Conservation (phyloP, 2,888 invertebrate genomes). For the Meliscaeva auricollis region DNA sequence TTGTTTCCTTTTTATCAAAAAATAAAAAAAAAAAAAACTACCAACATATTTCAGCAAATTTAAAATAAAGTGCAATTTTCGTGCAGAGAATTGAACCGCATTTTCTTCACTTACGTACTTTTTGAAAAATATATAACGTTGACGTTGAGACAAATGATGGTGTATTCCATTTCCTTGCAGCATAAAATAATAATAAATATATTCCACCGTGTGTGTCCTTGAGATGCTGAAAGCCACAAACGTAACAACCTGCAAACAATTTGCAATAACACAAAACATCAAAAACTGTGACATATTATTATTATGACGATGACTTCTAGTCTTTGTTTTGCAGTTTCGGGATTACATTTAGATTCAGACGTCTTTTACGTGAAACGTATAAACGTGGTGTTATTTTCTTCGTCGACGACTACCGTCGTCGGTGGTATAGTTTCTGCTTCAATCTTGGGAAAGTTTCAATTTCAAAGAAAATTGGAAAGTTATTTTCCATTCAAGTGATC, state of each 20-base stretch:
- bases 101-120: constrained; percentile 23
- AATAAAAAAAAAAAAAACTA: constrained; percentile 9
- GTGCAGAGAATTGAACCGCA: constrained; percentile 52
- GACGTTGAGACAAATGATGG: constrained; percentile 19
- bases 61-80: constrained; percentile 69
- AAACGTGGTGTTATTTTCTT: not conserved
- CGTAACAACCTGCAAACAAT: constrained; percentile 54
- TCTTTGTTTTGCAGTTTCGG: constrained; percentile 49
- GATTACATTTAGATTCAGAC: constrained; percentile 50
- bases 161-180: not conserved
- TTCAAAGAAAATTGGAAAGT: constrained; percentile 62
- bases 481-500: constrained; percentile 64
- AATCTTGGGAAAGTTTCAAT: not conserved
- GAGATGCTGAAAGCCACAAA: constrained; percentile 28
- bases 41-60: constrained; percentile 35
- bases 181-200: constrained; percentile 11
- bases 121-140: constrained; percentile 7
- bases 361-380: not conserved
- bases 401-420: no score
- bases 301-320: constrained; percentile 45
- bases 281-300: constrained; percentile 49
- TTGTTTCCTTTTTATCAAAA: constrained; percentile 35
- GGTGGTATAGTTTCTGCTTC: not conserved
- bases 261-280: constrained; percentile 47
- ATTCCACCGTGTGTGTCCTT: constrained; percentile 36